Percentiles rank a stretch among this genome's conserved stretches.
Conservation (phyloP, 2,113 vertebrate species). For the Porphyrio hochstetteri region DNA sequence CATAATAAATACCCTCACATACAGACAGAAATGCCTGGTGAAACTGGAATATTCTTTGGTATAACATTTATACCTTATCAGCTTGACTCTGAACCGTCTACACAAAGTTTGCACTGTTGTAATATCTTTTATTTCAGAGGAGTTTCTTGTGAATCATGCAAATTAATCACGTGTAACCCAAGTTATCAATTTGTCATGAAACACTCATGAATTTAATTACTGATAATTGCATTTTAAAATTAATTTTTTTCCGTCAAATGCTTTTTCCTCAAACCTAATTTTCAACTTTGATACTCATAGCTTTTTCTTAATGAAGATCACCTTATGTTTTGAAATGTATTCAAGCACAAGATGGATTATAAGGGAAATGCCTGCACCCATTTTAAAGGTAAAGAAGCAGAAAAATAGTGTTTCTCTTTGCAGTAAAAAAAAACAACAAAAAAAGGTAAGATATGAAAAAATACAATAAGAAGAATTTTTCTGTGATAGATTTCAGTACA, state of each 20-base stretch:
- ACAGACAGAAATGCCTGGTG: not conserved
- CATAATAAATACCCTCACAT: not conserved
- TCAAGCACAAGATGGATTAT: not conserved
- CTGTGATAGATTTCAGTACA: not conserved
- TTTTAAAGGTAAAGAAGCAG: not conserved
- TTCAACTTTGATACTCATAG: not conserved
- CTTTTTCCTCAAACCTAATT: not conserved
- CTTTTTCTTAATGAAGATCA: not conserved
- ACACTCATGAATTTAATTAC: constrained; percentile 22
- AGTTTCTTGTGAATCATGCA: not conserved
- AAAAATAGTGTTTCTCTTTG: not conserved
- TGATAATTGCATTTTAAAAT: constrained; percentile 2
- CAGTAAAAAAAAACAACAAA: not conserved
- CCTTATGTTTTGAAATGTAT: not conserved
- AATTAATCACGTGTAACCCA: not conserved
- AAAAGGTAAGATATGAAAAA: not conserved
- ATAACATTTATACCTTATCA: not conserved
- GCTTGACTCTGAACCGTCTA: not conserved
- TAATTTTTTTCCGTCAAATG: not conserved
- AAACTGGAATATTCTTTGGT: not conserved
- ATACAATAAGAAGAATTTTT: not conserved
- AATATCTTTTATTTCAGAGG: not conserved
- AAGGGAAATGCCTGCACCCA: not conserved
- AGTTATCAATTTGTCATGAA: constrained; percentile 1
- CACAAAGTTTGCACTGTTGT: fast-evolving